A percentile compares a stretch with the other conserved stretches of the same genome.
Evolutionary conservation across 1,140 invertebrate genomes (phyloP).

Genomic region (Penaeus vannamei): DNA sequence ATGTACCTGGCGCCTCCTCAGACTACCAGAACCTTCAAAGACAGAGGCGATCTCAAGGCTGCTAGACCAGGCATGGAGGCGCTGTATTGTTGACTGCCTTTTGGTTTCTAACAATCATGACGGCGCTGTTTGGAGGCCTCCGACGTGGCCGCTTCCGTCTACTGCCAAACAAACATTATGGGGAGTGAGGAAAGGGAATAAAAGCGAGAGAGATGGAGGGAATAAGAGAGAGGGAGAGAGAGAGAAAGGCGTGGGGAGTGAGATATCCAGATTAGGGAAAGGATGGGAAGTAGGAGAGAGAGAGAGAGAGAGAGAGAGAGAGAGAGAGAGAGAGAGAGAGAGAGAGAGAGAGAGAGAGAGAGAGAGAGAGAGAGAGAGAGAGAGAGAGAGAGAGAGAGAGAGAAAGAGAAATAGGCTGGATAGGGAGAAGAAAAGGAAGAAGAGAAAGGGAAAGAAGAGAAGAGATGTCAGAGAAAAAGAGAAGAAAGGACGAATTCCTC

Average conservation of each 20-base stretch:
- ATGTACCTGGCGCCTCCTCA: too few relatives aligned
- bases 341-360: not conserved
- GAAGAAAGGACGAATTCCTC: not conserved
- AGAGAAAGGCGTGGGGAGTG: not conserved
- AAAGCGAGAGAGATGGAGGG: not conserved
- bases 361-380: not conserved
- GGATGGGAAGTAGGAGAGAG: not conserved
- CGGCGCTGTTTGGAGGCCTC: not conserved
- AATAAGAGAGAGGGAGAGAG: not conserved
- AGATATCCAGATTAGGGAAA: not conserved
- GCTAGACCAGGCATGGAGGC: not conserved
- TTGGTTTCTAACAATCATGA: not conserved
- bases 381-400: not conserved
- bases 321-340: not conserved
- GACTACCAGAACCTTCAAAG: constrained; percentile 10
- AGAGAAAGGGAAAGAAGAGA: not conserved
- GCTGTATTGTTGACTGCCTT: not conserved
- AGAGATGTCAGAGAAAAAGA: not conserved
- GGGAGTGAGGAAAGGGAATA: not conserved
- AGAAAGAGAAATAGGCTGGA: not conserved
- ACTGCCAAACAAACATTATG: not conserved
- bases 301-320: not conserved
- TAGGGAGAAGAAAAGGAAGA: not conserved
- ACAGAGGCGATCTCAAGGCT: not conserved
- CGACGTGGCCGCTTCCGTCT: not conserved